A percentile compares a stretch with the other conserved stretches of the same genome.
phyloP scores from a whole-genome alignment of 2,797 vertebrate genomes.

The Spinus olivaceus region DNA sequence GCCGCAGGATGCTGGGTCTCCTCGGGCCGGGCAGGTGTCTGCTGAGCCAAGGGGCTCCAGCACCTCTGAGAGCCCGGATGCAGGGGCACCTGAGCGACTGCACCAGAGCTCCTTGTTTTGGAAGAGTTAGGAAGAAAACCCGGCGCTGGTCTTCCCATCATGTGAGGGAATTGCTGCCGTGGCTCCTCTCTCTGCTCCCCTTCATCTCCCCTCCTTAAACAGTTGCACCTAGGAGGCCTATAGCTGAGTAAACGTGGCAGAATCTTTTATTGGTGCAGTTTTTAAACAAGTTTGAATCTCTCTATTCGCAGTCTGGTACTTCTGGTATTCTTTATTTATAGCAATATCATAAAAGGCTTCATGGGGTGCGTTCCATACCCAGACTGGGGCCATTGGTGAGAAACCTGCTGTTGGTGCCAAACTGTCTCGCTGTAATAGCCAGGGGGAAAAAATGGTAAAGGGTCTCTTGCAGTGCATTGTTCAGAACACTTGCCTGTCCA shows the following conservation, averaged over 20 bases:
- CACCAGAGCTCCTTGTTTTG: fast-evolving
- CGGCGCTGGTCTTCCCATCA: fast-evolving
- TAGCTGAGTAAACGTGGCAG: not conserved
- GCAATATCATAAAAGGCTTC: fast-evolving
- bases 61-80: not conserved
- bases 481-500: not conserved
- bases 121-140: not conserved
- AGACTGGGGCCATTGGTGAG: not conserved
- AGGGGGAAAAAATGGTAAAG: not conserved
- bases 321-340: not conserved
- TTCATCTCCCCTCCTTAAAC: fast-evolving
- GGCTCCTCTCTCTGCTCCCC: not conserved
- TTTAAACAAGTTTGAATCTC: not conserved
- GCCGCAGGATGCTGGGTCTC: fast-evolving
- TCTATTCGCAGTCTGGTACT: not conserved
- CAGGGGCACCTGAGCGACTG: fast-evolving
- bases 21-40: not conserved
- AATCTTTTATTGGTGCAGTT: not conserved
- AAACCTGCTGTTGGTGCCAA: not conserved
- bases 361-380: not conserved
- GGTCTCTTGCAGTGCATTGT: not conserved
- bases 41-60: not conserved
- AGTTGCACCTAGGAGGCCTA: fast-evolving
- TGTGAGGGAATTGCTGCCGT: not conserved
- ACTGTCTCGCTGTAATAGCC: not conserved